Percentiles rank a stretch among this genome's conserved stretches.
phyloP scores from a whole-genome alignment of 2,113 vertebrate genomes.

The Apteryx mantelli region DNA sequence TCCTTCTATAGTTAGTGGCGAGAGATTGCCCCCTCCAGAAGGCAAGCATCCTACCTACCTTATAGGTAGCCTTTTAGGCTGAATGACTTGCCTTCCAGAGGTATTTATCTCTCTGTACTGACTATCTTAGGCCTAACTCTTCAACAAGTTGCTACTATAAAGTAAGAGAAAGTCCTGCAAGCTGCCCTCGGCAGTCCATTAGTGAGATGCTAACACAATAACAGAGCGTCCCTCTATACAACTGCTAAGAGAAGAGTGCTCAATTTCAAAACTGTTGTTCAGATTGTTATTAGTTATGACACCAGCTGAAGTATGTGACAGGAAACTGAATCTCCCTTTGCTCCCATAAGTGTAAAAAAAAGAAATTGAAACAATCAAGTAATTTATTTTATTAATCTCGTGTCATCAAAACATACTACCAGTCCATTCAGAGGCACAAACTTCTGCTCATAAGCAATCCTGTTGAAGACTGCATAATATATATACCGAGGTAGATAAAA shows the following conservation, averaged over 20 bases:
- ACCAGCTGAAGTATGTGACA: not conserved
- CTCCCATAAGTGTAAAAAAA: not conserved
- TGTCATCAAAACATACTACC: not conserved
- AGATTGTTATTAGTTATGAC: not conserved
- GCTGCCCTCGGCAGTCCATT: not conserved
- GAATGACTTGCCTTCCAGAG: not conserved
- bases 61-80: conserved; percentile 32
- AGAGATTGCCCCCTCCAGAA: conserved; percentile 1
- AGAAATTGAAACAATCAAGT: not conserved
- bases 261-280: not conserved
- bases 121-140: not conserved
- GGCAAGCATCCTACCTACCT: not conserved
- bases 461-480: not conserved
- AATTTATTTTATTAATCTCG: not conserved
- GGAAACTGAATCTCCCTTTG: not conserved
- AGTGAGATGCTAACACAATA: not conserved
- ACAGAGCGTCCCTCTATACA: not conserved
- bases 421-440: not conserved
- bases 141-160: not conserved
- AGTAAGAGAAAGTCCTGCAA: not conserved
- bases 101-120: not conserved
- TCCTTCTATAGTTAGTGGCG: not conserved
- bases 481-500: not conserved
- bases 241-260: not conserved
- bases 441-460: not conserved